Conservation (phyloP, 2,113 vertebrate genomes). For the Mormyrus iriodes region DNA sequence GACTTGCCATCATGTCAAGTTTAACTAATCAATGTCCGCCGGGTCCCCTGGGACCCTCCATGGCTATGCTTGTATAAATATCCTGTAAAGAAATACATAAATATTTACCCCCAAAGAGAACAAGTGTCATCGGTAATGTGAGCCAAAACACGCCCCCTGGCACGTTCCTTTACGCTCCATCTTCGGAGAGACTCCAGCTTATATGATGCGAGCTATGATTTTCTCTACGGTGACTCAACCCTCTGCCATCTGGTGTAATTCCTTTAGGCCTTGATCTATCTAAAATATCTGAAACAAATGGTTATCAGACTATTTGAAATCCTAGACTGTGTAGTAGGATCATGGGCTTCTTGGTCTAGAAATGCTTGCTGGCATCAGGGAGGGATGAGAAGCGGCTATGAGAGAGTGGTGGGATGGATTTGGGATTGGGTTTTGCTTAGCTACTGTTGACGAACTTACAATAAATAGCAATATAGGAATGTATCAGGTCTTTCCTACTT, state of each 20-base stretch:
- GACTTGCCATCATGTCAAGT: neutral
- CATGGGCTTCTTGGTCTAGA: neutral
- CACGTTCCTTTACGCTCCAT: neutral
- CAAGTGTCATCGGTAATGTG: neutral
- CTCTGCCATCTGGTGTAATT: neutral
- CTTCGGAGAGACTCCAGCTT: neutral
- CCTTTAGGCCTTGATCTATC: neutral
- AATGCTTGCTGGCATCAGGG: neutral
- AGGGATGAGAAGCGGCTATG: neutral
- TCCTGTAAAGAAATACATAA: conserved; percentile 3
- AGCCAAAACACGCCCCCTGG: neutral
- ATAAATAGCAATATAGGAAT: neutral
- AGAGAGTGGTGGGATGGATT: neutral
- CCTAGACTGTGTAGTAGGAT: neutral
- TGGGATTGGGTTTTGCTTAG: neutral
- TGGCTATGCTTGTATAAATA: neutral
- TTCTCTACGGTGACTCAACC: neutral
- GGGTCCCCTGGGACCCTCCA: neutral
- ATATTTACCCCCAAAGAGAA: conserved; percentile 1
- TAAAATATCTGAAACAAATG: neutral
- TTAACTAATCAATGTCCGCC: neutral
- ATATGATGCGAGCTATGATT: neutral
- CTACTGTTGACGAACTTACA: neutral
- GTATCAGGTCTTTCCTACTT: neutral
- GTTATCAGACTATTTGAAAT: neutral